Evolutionary conservation across 2,113 vertebrate genomes (phyloP).

Genomic region (Pleuronectes platessa): DNA sequence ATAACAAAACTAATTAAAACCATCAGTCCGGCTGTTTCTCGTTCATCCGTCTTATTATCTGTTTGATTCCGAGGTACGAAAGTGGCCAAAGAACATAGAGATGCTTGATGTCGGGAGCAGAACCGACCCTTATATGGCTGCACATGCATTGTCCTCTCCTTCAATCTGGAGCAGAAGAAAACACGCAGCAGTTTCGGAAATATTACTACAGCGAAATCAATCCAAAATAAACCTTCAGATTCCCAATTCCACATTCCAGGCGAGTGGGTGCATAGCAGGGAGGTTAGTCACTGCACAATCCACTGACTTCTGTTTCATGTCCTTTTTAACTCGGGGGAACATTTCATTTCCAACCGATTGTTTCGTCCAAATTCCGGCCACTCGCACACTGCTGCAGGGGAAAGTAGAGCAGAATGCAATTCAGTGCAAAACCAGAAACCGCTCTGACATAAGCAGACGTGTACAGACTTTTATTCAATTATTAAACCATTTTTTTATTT

Average conservation of each 20-base stretch:
- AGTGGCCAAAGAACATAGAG: slow-evolving; percentile 15
- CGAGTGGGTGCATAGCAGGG: slow-evolving; percentile 60
- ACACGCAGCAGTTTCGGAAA: slow-evolving; percentile 55
- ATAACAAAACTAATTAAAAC: neutral
- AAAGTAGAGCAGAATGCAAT: too few relatives aligned
- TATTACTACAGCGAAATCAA: slow-evolving; percentile 26
- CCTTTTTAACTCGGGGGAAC: neutral
- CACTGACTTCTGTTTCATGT: slow-evolving; percentile 54
- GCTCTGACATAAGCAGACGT: neutral
- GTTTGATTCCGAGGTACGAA: slow-evolving; percentile 27
- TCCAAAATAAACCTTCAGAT: slow-evolving; percentile 75
- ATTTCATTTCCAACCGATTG: neutral
- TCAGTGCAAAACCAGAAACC: too few relatives aligned
- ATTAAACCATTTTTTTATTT: too few relatives aligned
- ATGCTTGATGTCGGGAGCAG: slow-evolving; percentile 37
- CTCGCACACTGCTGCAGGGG: neutral
- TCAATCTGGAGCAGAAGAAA: slow-evolving; percentile 62
- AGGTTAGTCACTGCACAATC: slow-evolving; percentile 54
- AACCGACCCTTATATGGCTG: slow-evolving; percentile 73
- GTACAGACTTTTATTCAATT: too few relatives aligned
- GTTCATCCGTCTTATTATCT: slow-evolving; percentile 3
- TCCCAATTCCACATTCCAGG: slow-evolving; percentile 59
- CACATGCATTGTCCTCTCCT: slow-evolving; percentile 19
- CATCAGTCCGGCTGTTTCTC: neutral
- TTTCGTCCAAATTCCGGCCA: neutral